phyloP scores from a whole-genome alignment of 2,797 vertebrate species.

The Acomys russatus region DNA sequence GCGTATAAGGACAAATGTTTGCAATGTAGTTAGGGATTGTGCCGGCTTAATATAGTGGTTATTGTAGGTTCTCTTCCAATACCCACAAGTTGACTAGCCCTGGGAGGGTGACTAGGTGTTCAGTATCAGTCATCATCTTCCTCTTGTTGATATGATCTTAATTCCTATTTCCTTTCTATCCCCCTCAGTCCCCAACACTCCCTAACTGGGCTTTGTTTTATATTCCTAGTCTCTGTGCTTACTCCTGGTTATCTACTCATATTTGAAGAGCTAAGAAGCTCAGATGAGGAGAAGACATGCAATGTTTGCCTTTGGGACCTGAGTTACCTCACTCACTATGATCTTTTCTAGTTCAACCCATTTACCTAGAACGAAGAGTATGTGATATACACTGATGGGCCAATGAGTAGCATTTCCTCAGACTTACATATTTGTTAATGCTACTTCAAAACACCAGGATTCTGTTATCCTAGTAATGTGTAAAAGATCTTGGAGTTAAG shows the following conservation, averaged over 20 bases:
- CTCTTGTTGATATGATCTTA: neutral
- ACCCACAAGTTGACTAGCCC: neutral
- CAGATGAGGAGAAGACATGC: neutral
- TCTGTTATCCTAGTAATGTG: neutral
- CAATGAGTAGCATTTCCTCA: neutral
- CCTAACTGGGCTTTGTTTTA: neutral
- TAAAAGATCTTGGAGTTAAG: neutral
- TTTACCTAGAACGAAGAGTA: neutral
- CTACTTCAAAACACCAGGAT: neutral
- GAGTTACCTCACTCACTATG: neutral
- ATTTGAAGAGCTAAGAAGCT: neutral
- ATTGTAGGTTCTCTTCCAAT: neutral
- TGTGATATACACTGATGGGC: neutral
- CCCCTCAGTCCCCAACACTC: accelerated
- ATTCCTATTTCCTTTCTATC: neutral
- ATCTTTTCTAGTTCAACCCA: neutral
- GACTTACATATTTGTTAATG: neutral
- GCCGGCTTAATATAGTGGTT: neutral
- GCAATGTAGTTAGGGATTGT: neutral
- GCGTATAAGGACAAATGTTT: neutral
- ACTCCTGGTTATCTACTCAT: neutral
- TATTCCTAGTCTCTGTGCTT: neutral
- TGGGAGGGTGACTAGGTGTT: neutral
- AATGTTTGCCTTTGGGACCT: neutral
- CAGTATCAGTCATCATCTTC: neutral